Evolutionary conservation across 1,140 invertebrate genomes (phyloP).

Genomic region (Zaprionus tsacasi): DNA sequence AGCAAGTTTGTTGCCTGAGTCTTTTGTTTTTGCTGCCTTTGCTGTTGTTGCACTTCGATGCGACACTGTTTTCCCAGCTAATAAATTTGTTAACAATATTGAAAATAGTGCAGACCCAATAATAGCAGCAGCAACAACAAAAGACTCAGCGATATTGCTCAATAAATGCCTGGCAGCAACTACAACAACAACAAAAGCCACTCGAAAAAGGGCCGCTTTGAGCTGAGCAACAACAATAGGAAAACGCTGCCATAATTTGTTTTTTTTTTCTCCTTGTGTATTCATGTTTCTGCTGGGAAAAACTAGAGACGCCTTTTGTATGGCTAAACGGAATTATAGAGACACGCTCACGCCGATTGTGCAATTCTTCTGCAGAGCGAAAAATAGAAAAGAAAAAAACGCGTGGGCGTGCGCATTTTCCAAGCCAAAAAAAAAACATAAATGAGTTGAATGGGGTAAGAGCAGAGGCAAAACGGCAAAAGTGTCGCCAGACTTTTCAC

Average conservation of each 20-base stretch:
- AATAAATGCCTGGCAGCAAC: conserved; percentile 67
- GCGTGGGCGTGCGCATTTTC: conserved; percentile 22
- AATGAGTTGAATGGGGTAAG: neutral
- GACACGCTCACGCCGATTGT: conserved; percentile 78
- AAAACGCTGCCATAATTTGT: conserved; percentile 78
- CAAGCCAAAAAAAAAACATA: conserved; percentile 18
- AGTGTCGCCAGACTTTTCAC: conserved; percentile 60
- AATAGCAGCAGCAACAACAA: conserved; percentile 20
- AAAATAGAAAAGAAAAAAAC: too few relatives aligned
- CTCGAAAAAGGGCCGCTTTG: conserved; percentile 54
- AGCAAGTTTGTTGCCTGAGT: conserved; percentile 77
- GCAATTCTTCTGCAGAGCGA: conserved; percentile 48
- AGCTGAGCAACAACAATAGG: conserved; percentile 60
- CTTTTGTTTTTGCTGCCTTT: conserved; percentile 64
- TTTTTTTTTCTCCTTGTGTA: conserved; percentile 23
- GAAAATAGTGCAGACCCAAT: conserved; percentile 64
- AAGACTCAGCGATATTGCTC: conserved; percentile 57
- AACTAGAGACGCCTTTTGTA: conserved; percentile 76
- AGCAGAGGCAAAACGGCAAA: conserved; percentile 4
- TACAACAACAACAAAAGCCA: conserved; percentile 36
- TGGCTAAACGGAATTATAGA: conserved; percentile 77
- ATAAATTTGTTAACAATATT: conserved; percentile 80
- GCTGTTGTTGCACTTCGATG: conserved; percentile 1
- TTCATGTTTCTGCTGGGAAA: conserved; percentile 62
- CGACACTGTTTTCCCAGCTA: conserved; percentile 63